Evolutionary conservation across 2,888 invertebrate genomes (phyloP), one percentile per base, ranked within the genome.

Genomic region (Pasiphila rectangulata): DNA sequence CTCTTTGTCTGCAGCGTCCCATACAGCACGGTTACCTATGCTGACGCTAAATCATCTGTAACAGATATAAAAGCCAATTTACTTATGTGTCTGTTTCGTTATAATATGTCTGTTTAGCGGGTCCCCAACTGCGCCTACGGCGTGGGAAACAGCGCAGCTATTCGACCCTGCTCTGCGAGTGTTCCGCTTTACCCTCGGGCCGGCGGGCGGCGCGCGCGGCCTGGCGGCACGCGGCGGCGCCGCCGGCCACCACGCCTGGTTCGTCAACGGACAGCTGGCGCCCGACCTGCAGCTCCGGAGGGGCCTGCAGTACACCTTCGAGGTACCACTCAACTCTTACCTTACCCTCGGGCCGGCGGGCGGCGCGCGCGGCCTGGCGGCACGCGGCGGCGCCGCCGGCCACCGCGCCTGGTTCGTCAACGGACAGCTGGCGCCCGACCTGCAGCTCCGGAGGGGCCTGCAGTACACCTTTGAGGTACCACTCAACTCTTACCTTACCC

Each of bases 361-460:
- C 24, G 24, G 9, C 24, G 1, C 24, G 69, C 91, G 93, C 45
- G 96, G 96, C 7, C 94, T 95, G 75, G 92, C 48, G 63, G 24
- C 24, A 21, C 21, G 2, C 4, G 4, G 21, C 21, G 4, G 21
- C 3, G 4, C n/a, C n/a, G n/a, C n/a, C 92, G 17, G 92, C 92
- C 60, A 94, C 93, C 84, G 95, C 29, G 94, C 96, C 6, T 98
- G 97, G 96, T 98, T 97, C 82, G 94, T 98, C 52, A 97, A 98
- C 80, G 98, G 98, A 0, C 92, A 93, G 67, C 87, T 98, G 63
- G 92, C 94, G 37, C 97, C 97, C n/a, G n/a, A n/a, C n/a, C n/a
- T n/a, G n/a, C n/a, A n/a, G n/a, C n/a, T n/a, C n/a, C n/a, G n/a
- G n/a, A 87, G 98, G 41, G 97, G 97, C 0, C 89, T 96, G 44